Conservation (phyloP, 64 coral and sea anemone genomes). For the Actinia tenebrosa region DNA sequence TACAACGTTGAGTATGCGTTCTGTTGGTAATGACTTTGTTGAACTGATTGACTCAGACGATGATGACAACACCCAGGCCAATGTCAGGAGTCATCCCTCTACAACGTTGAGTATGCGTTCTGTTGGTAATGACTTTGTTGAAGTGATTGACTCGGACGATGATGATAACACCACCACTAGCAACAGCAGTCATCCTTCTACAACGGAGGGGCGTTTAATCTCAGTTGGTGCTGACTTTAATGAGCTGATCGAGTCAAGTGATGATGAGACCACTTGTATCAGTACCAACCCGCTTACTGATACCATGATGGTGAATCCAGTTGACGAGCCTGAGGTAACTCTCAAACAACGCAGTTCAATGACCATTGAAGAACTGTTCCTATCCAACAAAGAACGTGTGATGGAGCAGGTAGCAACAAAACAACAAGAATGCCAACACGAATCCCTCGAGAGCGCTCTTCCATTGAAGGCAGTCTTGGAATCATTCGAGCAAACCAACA, state of each 20-base stretch:
- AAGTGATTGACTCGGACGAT: too few relatives aligned
- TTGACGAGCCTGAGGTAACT: neutral
- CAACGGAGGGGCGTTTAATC: too few relatives aligned
- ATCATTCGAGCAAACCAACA: neutral
- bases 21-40: too few relatives aligned
- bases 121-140: too few relatives aligned
- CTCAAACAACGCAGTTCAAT: neutral
- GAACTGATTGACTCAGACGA: too few relatives aligned
- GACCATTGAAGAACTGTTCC: neutral
- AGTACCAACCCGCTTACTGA: neutral
- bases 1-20: too few relatives aligned
- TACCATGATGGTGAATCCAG: neutral
- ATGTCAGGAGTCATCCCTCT: too few relatives aligned
- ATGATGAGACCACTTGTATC: neutral
- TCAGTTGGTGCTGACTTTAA: neutral
- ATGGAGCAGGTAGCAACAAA: neutral
- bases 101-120: too few relatives aligned
- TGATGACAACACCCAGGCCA: too few relatives aligned
- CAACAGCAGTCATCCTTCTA: too few relatives aligned
- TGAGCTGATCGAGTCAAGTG: neutral
- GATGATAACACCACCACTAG: too few relatives aligned
- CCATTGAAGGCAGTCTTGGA: neutral
- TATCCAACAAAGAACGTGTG: neutral
- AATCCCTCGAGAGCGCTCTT: neutral
- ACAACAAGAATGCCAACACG: neutral